Percentiles rank a stretch among this genome's conserved stretches.
phyloP scores from a whole-genome alignment of 2,113 vertebrate genomes.

The Boulengeromyrus knoepffleri region DNA sequence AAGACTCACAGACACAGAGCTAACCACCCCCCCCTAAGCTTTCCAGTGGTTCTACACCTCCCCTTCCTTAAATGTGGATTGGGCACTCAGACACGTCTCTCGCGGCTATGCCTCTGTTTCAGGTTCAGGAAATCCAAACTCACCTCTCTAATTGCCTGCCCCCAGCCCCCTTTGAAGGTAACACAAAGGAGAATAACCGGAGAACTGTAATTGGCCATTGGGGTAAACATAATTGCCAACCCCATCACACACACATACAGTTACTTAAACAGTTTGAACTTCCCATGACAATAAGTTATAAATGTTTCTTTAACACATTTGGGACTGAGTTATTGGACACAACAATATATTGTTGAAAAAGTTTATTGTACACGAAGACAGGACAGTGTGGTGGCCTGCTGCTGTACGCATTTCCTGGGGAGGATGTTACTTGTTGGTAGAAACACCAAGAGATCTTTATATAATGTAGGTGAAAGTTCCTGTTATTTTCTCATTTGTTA shows the following conservation, averaged over 20 bases:
- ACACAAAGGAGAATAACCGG: conserved; percentile 63
- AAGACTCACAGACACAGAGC: neutral
- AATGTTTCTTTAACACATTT: neutral
- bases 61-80: conserved; percentile 60
- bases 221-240: neutral
- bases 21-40: neutral
- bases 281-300: neutral
- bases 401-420: neutral
- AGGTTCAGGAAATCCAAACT: conserved; percentile 76
- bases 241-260: neutral
- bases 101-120: conserved; percentile 66
- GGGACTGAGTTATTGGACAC: neutral
- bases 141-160: conserved; percentile 61
- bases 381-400: neutral
- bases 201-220: conserved; percentile 32
- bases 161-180: conserved; percentile 51
- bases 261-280: neutral
- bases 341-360: neutral
- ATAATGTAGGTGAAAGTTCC: neutral
- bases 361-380: neutral
- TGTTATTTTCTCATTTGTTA: neutral
- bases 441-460: neutral
- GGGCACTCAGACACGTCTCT: conserved; percentile 57
- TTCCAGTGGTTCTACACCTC: neutral
- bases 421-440: neutral